phyloP scores from a whole-genome alignment of 2,113 vertebrate species.

The Heterochromis multidens region DNA sequence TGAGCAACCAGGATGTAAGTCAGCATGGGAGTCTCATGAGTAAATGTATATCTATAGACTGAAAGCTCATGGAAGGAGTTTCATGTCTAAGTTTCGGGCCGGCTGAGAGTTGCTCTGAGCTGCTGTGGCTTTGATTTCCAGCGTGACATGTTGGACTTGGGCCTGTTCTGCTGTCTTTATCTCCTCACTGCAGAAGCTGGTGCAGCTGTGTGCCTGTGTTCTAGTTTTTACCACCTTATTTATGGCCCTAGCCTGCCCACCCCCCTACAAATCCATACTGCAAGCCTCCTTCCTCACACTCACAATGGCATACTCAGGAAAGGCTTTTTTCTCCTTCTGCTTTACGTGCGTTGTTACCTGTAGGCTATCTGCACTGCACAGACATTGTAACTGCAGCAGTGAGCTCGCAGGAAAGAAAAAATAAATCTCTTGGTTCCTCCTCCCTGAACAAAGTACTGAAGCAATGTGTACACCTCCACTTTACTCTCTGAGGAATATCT shows the following conservation, averaged over 20 bases:
- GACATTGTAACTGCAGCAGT: constrained; percentile 44
- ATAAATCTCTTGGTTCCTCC: constrained; percentile 49
- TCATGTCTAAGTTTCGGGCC: constrained; percentile 6
- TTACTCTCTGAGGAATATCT: constrained; percentile 48
- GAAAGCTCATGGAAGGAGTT: background rate
- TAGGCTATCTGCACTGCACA: constrained; percentile 63
- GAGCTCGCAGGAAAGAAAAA: constrained; percentile 31
- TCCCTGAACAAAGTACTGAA: constrained; percentile 48
- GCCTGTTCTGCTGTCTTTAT: constrained; percentile 54
- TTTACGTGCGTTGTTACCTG: constrained; percentile 53
- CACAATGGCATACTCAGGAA: constrained; percentile 37
- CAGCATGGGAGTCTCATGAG: background rate
- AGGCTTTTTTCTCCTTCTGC: background rate
- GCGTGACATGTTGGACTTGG: constrained; percentile 38
- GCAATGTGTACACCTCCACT: constrained; percentile 32
- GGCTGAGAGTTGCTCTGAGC: constrained; percentile 18
- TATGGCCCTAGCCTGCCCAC: constrained; percentile 34
- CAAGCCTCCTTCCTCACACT: constrained; percentile 34
- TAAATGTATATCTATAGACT: background rate
- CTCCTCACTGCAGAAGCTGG: constrained; percentile 54
- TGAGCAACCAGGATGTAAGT: constrained; percentile 83
- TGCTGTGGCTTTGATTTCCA: constrained; percentile 41
- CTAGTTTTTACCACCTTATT: constrained; percentile 54
- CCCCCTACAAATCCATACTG: constrained; percentile 56
- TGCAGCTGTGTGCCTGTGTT: constrained; percentile 56